phyloP scores from a whole-genome alignment of 2,113 vertebrate species.

The Epinephelus cyanopodus region DNA sequence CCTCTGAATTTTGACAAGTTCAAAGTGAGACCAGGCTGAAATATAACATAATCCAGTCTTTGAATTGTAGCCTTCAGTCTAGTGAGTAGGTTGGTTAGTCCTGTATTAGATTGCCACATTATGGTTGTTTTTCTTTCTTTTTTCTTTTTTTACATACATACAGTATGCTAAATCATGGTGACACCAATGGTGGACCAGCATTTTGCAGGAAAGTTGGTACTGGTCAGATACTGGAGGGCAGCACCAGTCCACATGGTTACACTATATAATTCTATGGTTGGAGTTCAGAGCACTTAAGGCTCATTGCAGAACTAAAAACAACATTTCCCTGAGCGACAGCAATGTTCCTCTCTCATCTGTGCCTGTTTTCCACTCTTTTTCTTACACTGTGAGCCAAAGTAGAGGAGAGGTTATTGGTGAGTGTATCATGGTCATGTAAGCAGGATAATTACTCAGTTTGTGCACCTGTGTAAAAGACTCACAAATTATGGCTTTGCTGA shows the following conservation, averaged over 20 bases:
- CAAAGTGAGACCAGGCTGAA: too few species aligned
- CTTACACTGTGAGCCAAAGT: not conserved
- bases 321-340: not conserved
- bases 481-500: not conserved
- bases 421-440: not conserved
- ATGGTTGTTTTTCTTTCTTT: too few species aligned
- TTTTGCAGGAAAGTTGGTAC: not conserved
- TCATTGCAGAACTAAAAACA: not conserved
- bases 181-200: not conserved
- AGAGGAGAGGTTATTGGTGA: not conserved
- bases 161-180: not conserved
- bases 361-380: not conserved
- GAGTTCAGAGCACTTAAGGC: not conserved
- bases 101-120: too few species aligned
- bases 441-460: conserved; percentile 9
- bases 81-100: too few species aligned
- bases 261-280: not conserved
- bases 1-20: too few species aligned
- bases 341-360: too few species aligned
- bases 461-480: not conserved
- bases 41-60: too few species aligned
- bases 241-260: not conserved
- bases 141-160: too few species aligned
- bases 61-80: too few species aligned
- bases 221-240: too few species aligned